Base-by-base conservation (phyloP, 2,113 vertebrate species). In the Elephantulus edwardii region DNA sequence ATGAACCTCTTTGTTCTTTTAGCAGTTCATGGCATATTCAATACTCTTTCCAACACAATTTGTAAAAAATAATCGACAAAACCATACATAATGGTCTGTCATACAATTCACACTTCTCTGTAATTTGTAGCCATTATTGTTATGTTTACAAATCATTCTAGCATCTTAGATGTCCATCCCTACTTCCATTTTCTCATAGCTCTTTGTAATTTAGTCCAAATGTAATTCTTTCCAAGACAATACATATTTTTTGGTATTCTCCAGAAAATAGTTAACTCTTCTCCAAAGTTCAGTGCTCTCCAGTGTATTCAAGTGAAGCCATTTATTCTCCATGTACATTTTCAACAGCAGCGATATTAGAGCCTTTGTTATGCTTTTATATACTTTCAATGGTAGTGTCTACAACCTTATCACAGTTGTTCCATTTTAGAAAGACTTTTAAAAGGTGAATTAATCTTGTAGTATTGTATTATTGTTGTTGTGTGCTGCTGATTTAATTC, bases 121-220 rank as follows among this genome's bases (percentile, higher is more conserved):
- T n/a, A n/a, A n/a, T n/a, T n/a, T n/a, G n/a, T 42, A 60, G 8
- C 14, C 30, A 9, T 28, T 52, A 52, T 44, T 50, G 4, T 44
- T 30, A 33, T 56, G 6, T 82, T 72, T 88, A 46, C 46, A 74
- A 54, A 56, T 88, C 28, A 28, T 86, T 90, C 88, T 12, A n/a
- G n/a, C n/a, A n/a, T n/a, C n/a, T n/a, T n/a, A n/a, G n/a, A n/a
- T n/a, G n/a, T n/a, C n/a, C n/a, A n/a, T 88, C 16, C 24, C 82
- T 26, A 54, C 10, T 77, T 75, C 26, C n/a, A n/a, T n/a, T n/a
- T 86, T 68, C 58, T 91, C 11, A 80, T 78, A 64, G 6, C 5
- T 93, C 13, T 88, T 50, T 66, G 4, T 86, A 71, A 72, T 75
- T 86, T 30, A 86, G 40, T 75, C 17, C 64, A 91, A 72, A 28